Base-by-base conservation (phyloP, 2,888 invertebrate genomes). In the Leucoptera coffeella region DNA sequence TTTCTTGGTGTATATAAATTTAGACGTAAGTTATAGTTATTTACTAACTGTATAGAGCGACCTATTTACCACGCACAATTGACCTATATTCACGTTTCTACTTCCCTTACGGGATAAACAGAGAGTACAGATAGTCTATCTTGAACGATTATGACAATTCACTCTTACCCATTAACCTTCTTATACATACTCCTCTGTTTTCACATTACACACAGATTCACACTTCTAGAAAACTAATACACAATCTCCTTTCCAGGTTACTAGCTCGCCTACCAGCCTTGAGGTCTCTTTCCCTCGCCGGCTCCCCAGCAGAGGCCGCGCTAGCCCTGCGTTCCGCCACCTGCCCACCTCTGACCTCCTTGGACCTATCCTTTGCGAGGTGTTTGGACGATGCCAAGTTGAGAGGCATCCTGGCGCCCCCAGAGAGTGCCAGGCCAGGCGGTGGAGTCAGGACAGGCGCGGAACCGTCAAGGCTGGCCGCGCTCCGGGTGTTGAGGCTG, bases 351-450 rank as follows among this genome's bases (percentile, higher is more conserved):
- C 59, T 88, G 10, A 74, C 82, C 6, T 75, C 77, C 2, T 73
- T 95, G 12, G 88, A 93, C 54, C 60, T 95, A 28, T 88, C 88
- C 37, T 91, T 89, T 69, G 87, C 92, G 7, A 80, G 86, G 3
- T 86, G 87, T 26, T 67, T 94, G 6, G 85, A 85, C 44, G 93
- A 94, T 58, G 78, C 82, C 2, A 85, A 86, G 36, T 71, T 94
- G 26, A 71, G 89, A 25, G 92, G 93, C 39, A 78, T 94, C 20
- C 62, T 94, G 2, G 86, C 89, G 19, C 86, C 92, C 8, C 91
- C 91, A 2, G 83, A 85, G 42, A 90, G 90, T 47, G 84, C 89
- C 0, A 64, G 90, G 14, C 90, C 91, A 0, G 32, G 67, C 2
- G 67, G 64, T 4, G 64, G 64, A 2, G 49, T 46, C 11, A 32